phyloP scores from a whole-genome alignment of 2,888 invertebrate genomes.

The Pristionchus japonicus region DNA sequence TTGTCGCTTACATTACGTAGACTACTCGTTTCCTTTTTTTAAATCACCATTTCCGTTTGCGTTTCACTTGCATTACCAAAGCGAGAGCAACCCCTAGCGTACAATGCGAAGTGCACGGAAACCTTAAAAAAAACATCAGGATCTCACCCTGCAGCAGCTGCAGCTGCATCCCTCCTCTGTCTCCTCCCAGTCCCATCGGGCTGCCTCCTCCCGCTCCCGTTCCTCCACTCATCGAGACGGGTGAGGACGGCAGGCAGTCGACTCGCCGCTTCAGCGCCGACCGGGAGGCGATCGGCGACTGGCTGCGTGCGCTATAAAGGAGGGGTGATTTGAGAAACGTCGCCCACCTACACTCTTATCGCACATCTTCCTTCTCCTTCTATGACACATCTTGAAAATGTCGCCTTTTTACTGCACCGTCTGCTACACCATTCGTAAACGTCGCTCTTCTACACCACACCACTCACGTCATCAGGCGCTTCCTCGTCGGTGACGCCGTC shows the following conservation, averaged over 20 bases:
- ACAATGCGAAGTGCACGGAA: too few species aligned
- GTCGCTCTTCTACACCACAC: not conserved
- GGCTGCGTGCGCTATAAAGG: conserved; percentile 43
- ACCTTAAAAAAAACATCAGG: too few species aligned
- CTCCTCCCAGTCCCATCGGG: not conserved
- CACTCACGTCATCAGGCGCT: not conserved
- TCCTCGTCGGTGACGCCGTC: not conserved
- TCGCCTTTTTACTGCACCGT: not conserved
- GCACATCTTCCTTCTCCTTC: not conserved
- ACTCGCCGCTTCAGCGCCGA: conserved; percentile 16
- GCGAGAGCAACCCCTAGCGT: not conserved
- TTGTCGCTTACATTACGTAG: too few species aligned
- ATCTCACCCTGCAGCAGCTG: not conserved
- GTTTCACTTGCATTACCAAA: not conserved
- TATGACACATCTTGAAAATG: not conserved
- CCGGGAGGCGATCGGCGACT: conserved; percentile 47
- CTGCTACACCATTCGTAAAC: not conserved
- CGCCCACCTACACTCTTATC: not conserved
- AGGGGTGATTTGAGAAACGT: not conserved
- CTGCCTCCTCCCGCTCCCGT: not conserved
- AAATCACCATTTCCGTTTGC: too few species aligned
- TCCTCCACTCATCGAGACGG: conserved; percentile 8
- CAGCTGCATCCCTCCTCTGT: not conserved
- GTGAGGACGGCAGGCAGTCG: not conserved
- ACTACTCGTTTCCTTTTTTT: too few species aligned